Evolutionary conservation across 2,113 vertebrate species (phyloP), one percentile per base, ranked within the genome.

Genomic region (Lethenteron reissneri): DNA sequence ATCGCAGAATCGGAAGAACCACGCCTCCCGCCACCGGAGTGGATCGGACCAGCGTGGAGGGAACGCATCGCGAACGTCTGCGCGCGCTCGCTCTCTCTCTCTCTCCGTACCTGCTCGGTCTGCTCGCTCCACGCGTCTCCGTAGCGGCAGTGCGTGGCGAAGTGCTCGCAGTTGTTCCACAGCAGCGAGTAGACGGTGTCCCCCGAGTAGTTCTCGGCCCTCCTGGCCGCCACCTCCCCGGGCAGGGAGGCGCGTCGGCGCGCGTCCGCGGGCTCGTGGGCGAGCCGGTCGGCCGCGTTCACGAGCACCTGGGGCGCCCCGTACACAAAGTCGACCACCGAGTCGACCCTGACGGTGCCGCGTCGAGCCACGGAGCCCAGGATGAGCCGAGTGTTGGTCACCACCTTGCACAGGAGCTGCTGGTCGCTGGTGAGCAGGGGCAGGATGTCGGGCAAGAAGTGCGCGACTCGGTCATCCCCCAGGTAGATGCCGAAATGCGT

Each of bases 111-210:
- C 87, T 86, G 83, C 64, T 94, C 87, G 0, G 89, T 86, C 78
- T 96, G 91, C 72, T 77, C 78, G 76, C 90, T 95, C 69, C 78
- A 74, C 0, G 83, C 74, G 14, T 78, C 73, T n/a, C 86, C 89
- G 10, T 90, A 95, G 73, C 88, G 83, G 83, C 92, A 97, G 78
- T 84, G 77, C 8, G 88, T 95, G 57, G 85, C 89, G 71, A 92
- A 95, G 80, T 97, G 90, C 76, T 96, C 89, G 71, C 92, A 96
- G 80, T 96, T 97, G 79, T 89, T 90, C 89, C 91, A 95, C 69
- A 96, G 83, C 15, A 95, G 80, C 75, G 90, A 94, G 80, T 97
- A 92, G 1, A 81, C 77, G 2, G 84, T 81, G 1, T 75, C 11
- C 3, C 91, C 90, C 72, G 88, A 73, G 41, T 84, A 80, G 71